phyloP scores from a whole-genome alignment of 1,140 invertebrate genomes.

The Sarcophaga bullata region DNA sequence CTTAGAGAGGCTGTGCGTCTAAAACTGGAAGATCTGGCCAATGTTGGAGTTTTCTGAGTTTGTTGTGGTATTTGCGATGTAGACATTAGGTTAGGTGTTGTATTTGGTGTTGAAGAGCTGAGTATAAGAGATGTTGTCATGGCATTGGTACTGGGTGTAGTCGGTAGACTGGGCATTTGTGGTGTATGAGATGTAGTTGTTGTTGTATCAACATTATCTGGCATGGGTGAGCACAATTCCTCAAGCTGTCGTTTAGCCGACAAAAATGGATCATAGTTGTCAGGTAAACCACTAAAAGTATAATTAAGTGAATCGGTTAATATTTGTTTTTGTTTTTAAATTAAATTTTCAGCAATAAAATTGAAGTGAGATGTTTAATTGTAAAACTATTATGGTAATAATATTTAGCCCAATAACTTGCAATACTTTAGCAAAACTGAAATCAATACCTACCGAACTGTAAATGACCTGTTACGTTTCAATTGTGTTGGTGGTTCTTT shows the following conservation, averaged over 20 bases:
- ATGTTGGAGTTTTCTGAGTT: slow-evolving; percentile 23
- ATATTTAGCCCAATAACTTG: neutral
- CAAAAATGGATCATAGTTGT: slow-evolving; percentile 74
- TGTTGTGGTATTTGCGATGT: slow-evolving; percentile 44
- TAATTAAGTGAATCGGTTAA: neutral
- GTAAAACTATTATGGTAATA: no score
- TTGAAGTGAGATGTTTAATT: neutral
- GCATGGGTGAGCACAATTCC: slow-evolving; percentile 70
- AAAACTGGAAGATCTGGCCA: slow-evolving; percentile 53
- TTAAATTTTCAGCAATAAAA: neutral
- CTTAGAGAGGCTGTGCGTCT: slow-evolving; percentile 61
- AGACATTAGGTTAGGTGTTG: slow-evolving; percentile 44
- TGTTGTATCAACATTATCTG: slow-evolving; percentile 41
- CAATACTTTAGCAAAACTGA: neutral
- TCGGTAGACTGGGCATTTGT: slow-evolving; percentile 45
- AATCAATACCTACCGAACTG: slow-evolving; percentile 42
- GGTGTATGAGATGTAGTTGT: slow-evolving; percentile 3
- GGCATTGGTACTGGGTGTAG: slow-evolving; percentile 47
- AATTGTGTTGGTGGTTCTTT: slow-evolving; percentile 35
- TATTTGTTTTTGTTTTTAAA: no score
- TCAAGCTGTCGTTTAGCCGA: slow-evolving; percentile 76
- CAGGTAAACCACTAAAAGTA: slow-evolving; percentile 63
- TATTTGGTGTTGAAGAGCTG: slow-evolving; percentile 34
- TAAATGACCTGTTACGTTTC: slow-evolving; percentile 43
- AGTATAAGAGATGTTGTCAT: slow-evolving; percentile 49